A percentile compares a stretch with the other conserved stretches of the same genome.
Evolutionary conservation across 1,140 invertebrate species (phyloP).

Genomic region (Odontomachus brunneus): DNA sequence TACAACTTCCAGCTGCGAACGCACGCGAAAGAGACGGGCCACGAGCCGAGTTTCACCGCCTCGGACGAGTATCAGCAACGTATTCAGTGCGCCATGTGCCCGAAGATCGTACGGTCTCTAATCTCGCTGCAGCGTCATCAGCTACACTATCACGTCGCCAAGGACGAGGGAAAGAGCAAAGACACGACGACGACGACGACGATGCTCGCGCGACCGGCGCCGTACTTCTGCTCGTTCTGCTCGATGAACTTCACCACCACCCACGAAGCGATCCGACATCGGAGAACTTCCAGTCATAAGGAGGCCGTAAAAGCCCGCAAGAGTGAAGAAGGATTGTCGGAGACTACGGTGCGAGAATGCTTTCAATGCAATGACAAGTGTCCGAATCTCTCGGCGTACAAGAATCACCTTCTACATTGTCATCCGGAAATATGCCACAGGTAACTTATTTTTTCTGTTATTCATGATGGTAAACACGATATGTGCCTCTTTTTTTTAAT

Average conservation of each 20-base stretch:
- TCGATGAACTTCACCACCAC: constrained; percentile 87
- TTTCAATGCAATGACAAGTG: constrained; percentile 86
- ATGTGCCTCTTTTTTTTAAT: too few species aligned
- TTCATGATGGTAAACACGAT: too few species aligned
- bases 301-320: constrained; percentile 84
- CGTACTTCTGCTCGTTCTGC: constrained; percentile 90
- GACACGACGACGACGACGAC: not conserved
- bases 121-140: constrained; percentile 89
- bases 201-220: constrained; percentile 34
- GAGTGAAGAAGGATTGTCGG: not conserved
- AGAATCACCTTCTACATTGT: constrained; percentile 88
- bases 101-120: constrained; percentile 86
- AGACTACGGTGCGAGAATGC: constrained; percentile 84
- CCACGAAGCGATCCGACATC: constrained; percentile 88
- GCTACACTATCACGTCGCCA: constrained; percentile 82
- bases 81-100: constrained; percentile 87
- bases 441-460: too few species aligned
- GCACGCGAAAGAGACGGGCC: constrained; percentile 87
- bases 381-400: constrained; percentile 86
- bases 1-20: constrained; percentile 90
- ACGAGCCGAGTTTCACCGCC: constrained; percentile 84
- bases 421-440: constrained; percentile 87
- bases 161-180: constrained; percentile 80
- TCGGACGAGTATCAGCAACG: constrained; percentile 89
- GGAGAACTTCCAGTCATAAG: constrained; percentile 88